Base-by-base conservation (phyloP, 1,140 invertebrate species). In the Philotrypesis tridentata region DNA sequence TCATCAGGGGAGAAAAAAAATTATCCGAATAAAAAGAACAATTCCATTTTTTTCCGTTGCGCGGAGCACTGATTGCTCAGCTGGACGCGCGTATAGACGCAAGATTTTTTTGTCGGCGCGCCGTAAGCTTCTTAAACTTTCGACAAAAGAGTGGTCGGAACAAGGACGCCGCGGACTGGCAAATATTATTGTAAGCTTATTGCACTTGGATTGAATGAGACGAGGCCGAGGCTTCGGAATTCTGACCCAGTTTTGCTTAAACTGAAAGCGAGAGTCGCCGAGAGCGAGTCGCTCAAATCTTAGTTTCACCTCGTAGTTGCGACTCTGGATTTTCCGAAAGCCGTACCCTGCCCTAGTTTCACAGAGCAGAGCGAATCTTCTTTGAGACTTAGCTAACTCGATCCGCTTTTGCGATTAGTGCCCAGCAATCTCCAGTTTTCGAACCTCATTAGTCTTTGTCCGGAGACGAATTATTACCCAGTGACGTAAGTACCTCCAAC, bases 371-470 rank as follows among this genome's bases (percentile, higher is more conserved):
- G 61, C 1, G 37, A 55, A 31, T 55, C 77, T 72, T 63, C 78
- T 61, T 71, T 79, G 48, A 72, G 72, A 72, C 12, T 60, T 43
- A n/a, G 31, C 33, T 74, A 67, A 73, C 71, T 74, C 71, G 33
- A 80, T 74, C 79, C 71, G 79, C 70, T 80, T 80, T 80, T 67
- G 33, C 79, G 79, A 43, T 72, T 48, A 63, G 33, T 48, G 29
- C 48, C n/a, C n/a, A n/a, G n/a, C 21, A 55, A 17, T 9, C 40
- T 68, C 29, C n/a, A n/a, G n/a, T n/a, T n/a, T 37, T 23, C n/a
- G 48, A 71, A 79, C 67, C 43, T 70, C 55, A 9, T 48, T 48
- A 65, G 79, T 37, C 71, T 67, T 80, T 80, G 37, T 65, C 68
- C 27, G 25, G 29, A 12, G 29, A 55, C 29, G 65, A 55, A 71